Conservation (phyloP, 2,113 vertebrate species). For the Bubalus kerabau region DNA sequence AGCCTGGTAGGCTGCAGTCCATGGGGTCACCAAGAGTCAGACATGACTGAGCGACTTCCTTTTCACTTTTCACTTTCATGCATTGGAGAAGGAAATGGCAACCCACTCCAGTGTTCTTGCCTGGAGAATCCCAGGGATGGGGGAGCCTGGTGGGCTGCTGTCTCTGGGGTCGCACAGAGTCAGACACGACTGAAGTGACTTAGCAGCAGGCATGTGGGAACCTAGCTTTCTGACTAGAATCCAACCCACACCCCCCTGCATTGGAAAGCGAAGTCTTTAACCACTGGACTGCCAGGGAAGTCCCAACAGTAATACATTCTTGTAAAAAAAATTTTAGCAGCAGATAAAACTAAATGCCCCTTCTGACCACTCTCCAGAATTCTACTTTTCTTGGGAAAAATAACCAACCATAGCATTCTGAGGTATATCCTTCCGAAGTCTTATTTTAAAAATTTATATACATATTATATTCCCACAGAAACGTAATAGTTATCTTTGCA, state of each 20-base stretch:
- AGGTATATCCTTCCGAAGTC: background rate
- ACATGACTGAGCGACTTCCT: too few relatives aligned
- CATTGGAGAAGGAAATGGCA: too few relatives aligned
- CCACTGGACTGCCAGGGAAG: background rate
- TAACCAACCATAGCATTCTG: background rate
- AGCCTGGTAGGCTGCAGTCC: too few relatives aligned
- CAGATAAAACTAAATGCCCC: background rate
- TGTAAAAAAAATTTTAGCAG: background rate
- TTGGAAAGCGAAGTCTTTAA: background rate
- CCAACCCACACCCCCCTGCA: background rate
- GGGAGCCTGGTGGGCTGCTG: too few relatives aligned
- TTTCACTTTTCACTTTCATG: too few relatives aligned
- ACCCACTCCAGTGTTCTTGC: too few relatives aligned
- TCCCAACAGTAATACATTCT: background rate
- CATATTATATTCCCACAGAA: background rate
- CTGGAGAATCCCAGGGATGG: too few relatives aligned
- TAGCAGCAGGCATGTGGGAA: background rate
- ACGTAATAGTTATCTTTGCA: background rate
- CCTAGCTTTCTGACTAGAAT: background rate
- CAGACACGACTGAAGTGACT: too few relatives aligned
- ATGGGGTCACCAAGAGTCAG: too few relatives aligned
- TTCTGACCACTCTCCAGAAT: background rate
- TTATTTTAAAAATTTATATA: background rate
- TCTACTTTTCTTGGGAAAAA: background rate
- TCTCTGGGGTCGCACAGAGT: too few relatives aligned